phyloP scores from a whole-genome alignment of 2,113 vertebrate genomes.

The Sakesphorus luctuosus region DNA sequence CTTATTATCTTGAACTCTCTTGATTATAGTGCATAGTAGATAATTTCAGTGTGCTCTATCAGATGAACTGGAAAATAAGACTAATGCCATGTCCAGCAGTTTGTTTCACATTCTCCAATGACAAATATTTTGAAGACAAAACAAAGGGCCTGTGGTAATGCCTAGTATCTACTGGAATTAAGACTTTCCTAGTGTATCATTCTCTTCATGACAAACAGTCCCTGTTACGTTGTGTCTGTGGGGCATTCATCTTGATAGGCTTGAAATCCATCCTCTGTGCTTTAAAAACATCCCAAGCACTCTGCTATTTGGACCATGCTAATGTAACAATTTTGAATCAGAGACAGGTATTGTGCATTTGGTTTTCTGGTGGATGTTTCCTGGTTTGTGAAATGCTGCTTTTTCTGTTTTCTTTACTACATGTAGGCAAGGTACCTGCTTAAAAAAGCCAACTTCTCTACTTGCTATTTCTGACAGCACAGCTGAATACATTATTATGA shows the following conservation, averaged over 20 bases:
- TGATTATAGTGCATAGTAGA: not conserved
- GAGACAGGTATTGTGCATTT: accelerated
- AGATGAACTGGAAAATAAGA: not conserved
- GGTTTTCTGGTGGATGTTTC: not conserved
- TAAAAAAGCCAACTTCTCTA: not conserved
- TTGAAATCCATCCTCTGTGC: not conserved
- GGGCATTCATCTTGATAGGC: not conserved
- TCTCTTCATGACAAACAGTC: not conserved
- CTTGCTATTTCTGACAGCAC: not conserved
- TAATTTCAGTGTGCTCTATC: not conserved
- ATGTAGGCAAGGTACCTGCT: not conserved
- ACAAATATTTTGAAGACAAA: not conserved
- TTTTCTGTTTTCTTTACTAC: not conserved
- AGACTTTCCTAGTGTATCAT: not conserved
- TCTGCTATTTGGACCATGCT: not conserved
- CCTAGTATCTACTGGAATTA: not conserved
- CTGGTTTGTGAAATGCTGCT: not conserved
- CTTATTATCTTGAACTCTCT: not conserved
- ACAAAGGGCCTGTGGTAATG: not conserved
- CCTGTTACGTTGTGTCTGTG: accelerated
- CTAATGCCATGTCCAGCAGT: not conserved
- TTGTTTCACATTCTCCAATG: not conserved
- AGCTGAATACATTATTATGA: not conserved
- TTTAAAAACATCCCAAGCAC: not conserved
- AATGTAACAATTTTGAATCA: not conserved